Evolutionary conservation across 2,888 invertebrate species (phyloP), one percentile per base, ranked within the genome.

Genomic region (Drosophila testacea): DNA sequence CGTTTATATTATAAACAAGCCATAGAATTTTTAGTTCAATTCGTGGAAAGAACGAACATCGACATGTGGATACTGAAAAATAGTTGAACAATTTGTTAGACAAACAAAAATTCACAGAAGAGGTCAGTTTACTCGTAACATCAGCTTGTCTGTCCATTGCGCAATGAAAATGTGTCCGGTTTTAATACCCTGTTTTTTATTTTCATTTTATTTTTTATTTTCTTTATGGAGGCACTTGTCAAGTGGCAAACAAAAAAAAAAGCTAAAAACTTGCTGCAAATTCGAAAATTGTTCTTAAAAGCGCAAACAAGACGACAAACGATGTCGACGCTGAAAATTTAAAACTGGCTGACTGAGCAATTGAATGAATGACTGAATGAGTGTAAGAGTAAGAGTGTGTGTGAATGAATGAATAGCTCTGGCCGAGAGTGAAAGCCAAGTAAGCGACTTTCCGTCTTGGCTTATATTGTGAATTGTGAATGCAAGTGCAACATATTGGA

Each of bases 271-370:
- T 60, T 50, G 73, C 72, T 64, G 75, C 75, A 81, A 86, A 73
- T 80, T 83, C 73, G 74, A 86, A 83, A 83, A 80, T 83, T 88
- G 77, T 69, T 73, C 72, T 73, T 71, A 76, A 82, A 82, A 50
- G 71, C 79, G 76, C 79, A 73, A 27, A 67, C 69, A 69, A 84
- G 73, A 85, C 87, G 81, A 88, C 87, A 83, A 83, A 86, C 87
- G 83, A 84, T 84, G 78, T 88, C 72, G 89, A 54, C 77, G 83
- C 80, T 83, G 73, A 79, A 88, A 88, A 87, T 73, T 68, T 67
- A 13, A 54, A 50, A 34, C 50, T 73, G 63, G 38, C 65, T 68
- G 69, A 68, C 48, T 70, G 66, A 68, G 47, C 46, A 38, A 64
- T 13, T 56, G 63, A 69, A 44, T 83, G 86, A 71, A 41, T 69